Evolutionary conservation across 2,113 vertebrate species (phyloP), one percentile per base, ranked within the genome.

Genomic region (Cacatua alba): DNA sequence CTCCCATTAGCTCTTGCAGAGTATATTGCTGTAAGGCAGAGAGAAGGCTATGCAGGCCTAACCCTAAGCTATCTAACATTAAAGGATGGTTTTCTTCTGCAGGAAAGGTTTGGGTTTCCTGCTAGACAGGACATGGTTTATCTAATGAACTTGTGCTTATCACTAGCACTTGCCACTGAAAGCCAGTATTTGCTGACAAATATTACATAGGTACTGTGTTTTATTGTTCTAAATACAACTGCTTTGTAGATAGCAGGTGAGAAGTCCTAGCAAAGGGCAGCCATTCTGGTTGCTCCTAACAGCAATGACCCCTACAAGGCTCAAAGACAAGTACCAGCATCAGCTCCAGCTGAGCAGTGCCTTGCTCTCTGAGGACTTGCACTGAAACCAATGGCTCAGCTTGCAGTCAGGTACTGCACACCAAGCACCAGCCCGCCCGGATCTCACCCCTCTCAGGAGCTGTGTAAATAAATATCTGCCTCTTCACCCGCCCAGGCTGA

Each of bases 281-380:
- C 57, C 43, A 2, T 35, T 72, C 44, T 1, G 3, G 23, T 46
- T 63, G 75, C 12, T 44, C 26, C 39, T 10, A n/a, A 7, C 18
- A 25, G 0, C 7, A 4, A 37, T 35, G 37, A 49, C 20, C 82
- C 70, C n/a, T 28, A 1, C 39, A 23, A 35, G 51, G 75, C 53
- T n/a, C 1, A 1, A 62, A 35, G 48, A 43, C 2, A 3, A 57
- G 68, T n/a, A n/a, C 28, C 1, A 0, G 41, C 25, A 5, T 10
- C 0, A 0, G 63, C 39, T 64, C 13, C 3, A 6, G 20, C 20
- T 10, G 14, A 48, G 55, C 60, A 14, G 19, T 13, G n/a, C 71
- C 3, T 0, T 14, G 41, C 21, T 49, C 29, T 53, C 13, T 0
- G 0, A n/a, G 77, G 64, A 9, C 39, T 39, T 44, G 15, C 46